These are phyloP conservation scores for Ciconia stormi DNA, from an alignment of 2,113 vertebrate species.

Conservation along the genomic window DNA sequence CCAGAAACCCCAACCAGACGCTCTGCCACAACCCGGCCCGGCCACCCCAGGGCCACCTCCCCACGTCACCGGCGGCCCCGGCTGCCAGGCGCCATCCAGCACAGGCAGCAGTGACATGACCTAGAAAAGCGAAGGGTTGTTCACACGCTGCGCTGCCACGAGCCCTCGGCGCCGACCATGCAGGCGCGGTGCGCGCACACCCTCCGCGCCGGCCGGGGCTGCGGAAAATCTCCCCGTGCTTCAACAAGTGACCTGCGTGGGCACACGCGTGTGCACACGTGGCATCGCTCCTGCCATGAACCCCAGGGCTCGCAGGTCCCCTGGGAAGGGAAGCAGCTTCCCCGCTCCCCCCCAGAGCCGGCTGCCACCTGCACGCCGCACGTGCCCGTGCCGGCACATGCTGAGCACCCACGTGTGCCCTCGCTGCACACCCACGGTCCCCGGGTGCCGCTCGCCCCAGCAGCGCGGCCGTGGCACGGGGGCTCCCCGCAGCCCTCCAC, in stretches of 20 bases:
- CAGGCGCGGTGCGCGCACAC: background rate
- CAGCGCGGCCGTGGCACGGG: background rate
- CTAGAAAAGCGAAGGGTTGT: conserved; percentile 45
- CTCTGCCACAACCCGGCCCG: background rate
- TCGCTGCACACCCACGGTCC: background rate
- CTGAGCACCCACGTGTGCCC: conserved; percentile 7
- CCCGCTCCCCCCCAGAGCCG: background rate
- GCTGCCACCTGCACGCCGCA: conserved; percentile 13
- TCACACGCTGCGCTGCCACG: background rate
- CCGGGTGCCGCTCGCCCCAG: background rate
- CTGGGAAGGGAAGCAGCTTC: background rate
- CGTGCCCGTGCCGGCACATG: background rate
- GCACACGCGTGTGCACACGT: background rate
- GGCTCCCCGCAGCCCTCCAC: background rate
- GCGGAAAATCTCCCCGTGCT: background rate
- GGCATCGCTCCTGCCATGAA: background rate
- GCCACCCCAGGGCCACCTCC: background rate
- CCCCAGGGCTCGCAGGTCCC: background rate
- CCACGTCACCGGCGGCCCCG: background rate
- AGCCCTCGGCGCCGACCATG: background rate
- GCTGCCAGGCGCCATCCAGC: background rate
- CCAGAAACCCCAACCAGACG: fast-evolving
- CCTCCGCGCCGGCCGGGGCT: background rate
- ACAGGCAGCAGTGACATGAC: conserved; percentile 17
- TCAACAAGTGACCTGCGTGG: conserved; percentile 29